phyloP scores from a whole-genome alignment of 2,113 vertebrate species.

The Lipophrys pholis region DNA sequence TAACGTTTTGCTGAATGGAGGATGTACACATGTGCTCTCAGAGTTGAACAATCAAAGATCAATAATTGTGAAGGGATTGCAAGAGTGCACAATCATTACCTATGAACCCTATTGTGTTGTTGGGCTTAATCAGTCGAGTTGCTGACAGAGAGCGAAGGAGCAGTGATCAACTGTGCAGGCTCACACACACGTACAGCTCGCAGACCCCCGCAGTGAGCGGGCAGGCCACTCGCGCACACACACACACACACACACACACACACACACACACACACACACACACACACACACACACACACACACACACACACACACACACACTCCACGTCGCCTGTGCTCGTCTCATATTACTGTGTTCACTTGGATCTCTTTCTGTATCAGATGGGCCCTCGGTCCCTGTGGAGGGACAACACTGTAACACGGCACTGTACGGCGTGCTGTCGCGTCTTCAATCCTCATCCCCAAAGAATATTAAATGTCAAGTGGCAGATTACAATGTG shows the following conservation, averaged over 20 bases:
- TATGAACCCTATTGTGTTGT: constrained; percentile 83
- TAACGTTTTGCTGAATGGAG: constrained; percentile 68
- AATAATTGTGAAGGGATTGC: constrained; percentile 85
- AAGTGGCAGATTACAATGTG: constrained; percentile 67
- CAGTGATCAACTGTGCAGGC: constrained; percentile 65
- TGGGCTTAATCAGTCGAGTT: constrained; percentile 81
- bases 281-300: constrained; percentile 43
- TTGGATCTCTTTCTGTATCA: constrained; percentile 79
- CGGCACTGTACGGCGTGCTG: constrained; percentile 67
- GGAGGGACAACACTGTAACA: constrained; percentile 79
- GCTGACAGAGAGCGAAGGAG: constrained; percentile 76
- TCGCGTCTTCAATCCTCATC: constrained; percentile 70
- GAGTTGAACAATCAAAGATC: constrained; percentile 83
- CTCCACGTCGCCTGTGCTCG: constrained; percentile 26
- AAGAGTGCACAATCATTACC: constrained; percentile 85
- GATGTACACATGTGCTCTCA: constrained; percentile 78
- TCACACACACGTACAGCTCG: constrained; percentile 60
- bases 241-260: constrained; percentile 54
- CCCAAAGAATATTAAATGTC: constrained; percentile 79
- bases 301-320: constrained; percentile 55
- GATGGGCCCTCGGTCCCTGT: constrained; percentile 71
- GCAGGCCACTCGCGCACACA: constrained; percentile 35
- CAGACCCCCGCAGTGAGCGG: constrained; percentile 64
- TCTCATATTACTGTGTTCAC: constrained; percentile 81
- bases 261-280: constrained; percentile 56